phyloP scores from a whole-genome alignment of 1,140 invertebrate genomes.

The Sminthurinus signatus region DNA sequence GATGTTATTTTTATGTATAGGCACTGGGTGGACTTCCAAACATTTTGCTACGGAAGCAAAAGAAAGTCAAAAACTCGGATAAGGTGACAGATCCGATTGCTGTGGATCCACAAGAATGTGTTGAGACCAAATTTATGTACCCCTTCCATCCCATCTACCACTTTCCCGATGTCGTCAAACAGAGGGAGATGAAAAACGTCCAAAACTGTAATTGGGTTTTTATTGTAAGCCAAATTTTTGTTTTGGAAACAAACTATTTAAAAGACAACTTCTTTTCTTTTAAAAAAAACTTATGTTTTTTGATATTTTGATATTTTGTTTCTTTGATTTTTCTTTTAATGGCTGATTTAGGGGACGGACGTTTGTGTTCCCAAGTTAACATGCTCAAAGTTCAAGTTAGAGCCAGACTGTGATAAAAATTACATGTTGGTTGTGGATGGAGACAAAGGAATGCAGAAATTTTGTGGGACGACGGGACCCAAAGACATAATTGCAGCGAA shows the following conservation, averaged over 20 bases:
- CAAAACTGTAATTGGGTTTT: conserved; percentile 8
- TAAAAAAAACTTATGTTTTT: too few relatives aligned
- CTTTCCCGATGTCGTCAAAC: neutral
- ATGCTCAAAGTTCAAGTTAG: conserved; percentile 17
- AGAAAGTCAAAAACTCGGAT: conserved; percentile 1
- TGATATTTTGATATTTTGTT: too few relatives aligned
- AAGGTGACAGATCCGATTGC: neutral
- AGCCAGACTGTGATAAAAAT: conserved; percentile 6
- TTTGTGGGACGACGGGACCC: conserved; percentile 21
- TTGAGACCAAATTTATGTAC: conserved; percentile 7
- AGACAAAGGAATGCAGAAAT: conserved; percentile 9
- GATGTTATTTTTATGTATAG: neutral
- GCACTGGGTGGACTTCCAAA: neutral
- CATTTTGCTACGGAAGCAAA: conserved; percentile 8
- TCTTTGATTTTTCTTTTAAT: too few relatives aligned
- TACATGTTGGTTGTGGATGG: conserved; percentile 29
- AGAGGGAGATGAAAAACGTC: neutral
- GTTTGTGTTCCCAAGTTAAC: conserved; percentile 25
- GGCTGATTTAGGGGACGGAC: conserved; percentile 26
- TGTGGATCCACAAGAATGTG: conserved; percentile 11
- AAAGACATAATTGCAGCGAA: conserved; percentile 15
- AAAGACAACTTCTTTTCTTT: too few relatives aligned
- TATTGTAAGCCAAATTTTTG: conserved; percentile 6
- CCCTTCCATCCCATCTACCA: neutral
- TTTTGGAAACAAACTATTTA: neutral